Evolutionary conservation across 2,888 invertebrate genomes (phyloP).

Genomic region (Xanthorhoe designata): DNA sequence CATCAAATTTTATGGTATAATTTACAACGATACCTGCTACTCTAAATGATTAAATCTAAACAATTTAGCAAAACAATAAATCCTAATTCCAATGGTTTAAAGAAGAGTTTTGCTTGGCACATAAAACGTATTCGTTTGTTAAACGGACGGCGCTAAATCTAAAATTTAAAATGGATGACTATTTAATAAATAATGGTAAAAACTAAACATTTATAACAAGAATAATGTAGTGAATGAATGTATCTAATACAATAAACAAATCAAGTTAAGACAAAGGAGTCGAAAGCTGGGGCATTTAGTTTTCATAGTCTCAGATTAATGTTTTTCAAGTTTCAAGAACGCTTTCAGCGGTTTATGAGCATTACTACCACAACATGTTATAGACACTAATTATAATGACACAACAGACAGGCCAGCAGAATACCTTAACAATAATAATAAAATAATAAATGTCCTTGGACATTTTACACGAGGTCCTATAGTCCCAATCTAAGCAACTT

Average conservation of each 20-base stretch:
- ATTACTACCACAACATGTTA: background rate
- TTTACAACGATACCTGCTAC: conserved; percentile 14
- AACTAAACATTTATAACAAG: background rate
- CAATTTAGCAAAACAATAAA: conserved; percentile 37
- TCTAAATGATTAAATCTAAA: conserved; percentile 30
- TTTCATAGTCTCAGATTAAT: background rate
- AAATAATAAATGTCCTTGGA: too few species aligned
- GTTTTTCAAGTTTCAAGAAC: background rate
- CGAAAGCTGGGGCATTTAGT: background rate
- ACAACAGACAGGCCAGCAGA: background rate
- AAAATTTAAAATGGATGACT: conserved; percentile 43
- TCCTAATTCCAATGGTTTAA: conserved; percentile 45
- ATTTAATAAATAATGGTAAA: background rate
- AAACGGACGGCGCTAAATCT: conserved; percentile 76
- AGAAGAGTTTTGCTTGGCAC: conserved; percentile 70
- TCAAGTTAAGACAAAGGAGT: background rate
- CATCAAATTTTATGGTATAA: background rate
- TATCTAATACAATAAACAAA: background rate
- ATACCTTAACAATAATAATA: too few species aligned
- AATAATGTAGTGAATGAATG: background rate
- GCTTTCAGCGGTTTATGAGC: background rate
- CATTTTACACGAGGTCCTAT: too few species aligned
- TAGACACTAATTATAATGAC: background rate
- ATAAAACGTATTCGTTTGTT: conserved; percentile 64
- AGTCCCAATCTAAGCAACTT: too few species aligned